A percentile compares a stretch with the other conserved stretches of the same genome.
These are phyloP conservation scores for Sphyrna mokarran DNA, from an alignment of 2,113 vertebrate genomes.

Conservation along the genomic window DNA sequence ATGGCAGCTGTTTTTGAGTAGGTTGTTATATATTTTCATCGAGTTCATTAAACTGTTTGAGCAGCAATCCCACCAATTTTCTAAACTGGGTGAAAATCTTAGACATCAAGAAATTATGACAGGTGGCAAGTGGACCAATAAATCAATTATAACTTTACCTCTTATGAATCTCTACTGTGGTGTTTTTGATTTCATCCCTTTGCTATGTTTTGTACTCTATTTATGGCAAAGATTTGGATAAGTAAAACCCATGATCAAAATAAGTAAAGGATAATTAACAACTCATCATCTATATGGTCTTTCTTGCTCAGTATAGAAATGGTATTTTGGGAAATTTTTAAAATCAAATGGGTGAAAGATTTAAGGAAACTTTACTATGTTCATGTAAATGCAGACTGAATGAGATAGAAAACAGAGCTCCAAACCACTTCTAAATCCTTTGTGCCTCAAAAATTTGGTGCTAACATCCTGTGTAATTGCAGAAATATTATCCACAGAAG, in stretches of 20 bases:
- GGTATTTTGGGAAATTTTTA: background rate
- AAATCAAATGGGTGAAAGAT: background rate
- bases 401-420: background rate
- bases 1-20: too few species aligned
- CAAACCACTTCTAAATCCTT: background rate
- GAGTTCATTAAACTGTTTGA: background rate
- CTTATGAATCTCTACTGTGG: background rate
- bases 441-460: background rate
- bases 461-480: background rate
- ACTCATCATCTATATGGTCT: background rate
- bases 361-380: background rate
- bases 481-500: background rate
- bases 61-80: background rate
- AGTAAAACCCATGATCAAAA: background rate
- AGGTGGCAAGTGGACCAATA: background rate
- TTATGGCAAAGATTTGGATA: background rate
- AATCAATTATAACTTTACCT: background rate
- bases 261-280: background rate
- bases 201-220: background rate
- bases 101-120: background rate
- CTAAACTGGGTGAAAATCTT: background rate
- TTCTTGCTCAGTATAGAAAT: background rate
- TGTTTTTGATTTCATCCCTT: background rate
- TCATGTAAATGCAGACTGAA: background rate
- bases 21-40: too few species aligned